Conservation (phyloP, 2,888 invertebrate genomes). For the Acronicta leporina region DNA sequence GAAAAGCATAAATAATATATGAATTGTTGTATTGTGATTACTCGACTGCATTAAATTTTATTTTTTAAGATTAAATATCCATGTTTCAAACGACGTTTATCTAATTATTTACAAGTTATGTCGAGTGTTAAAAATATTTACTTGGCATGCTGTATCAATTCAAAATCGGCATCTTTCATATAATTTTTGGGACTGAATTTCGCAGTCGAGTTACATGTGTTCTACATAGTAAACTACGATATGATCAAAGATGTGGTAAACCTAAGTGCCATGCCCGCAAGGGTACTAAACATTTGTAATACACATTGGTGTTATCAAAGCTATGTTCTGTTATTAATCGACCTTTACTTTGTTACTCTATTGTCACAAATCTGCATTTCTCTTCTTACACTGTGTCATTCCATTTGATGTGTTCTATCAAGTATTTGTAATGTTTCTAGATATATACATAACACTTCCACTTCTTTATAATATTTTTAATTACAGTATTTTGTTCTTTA, state of each 20-base stretch:
- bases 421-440: constrained; percentile 52
- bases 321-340: constrained; percentile 24
- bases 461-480: constrained; percentile 36
- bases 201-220: constrained; percentile 39
- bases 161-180: constrained; percentile 1
- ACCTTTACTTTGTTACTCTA: constrained; percentile 22
- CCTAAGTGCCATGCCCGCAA: constrained; percentile 69
- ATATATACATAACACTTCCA: constrained; percentile 47
- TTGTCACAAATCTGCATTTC: constrained; percentile 67
- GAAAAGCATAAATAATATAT: constrained; percentile 26
- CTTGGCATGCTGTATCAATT: background rate
- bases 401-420: constrained; percentile 75
- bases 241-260: constrained; percentile 41
- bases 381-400: constrained; percentile 71
- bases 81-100: background rate
- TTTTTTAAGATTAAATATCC: too few species aligned
- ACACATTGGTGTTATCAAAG: constrained; percentile 66
- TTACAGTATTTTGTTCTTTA: constrained; percentile 40
- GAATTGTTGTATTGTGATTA: constrained; percentile 32
- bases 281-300: constrained; percentile 45
- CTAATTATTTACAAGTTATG: background rate
- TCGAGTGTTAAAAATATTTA: background rate
- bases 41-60: constrained; percentile 23
- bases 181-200: constrained; percentile 1
- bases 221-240: constrained; percentile 27